Percentiles rank a stretch among this genome's conserved stretches.
These are phyloP conservation scores for Mirounga angustirostris DNA, from an alignment of 2,113 vertebrate genomes.

Conservation along the genomic window DNA sequence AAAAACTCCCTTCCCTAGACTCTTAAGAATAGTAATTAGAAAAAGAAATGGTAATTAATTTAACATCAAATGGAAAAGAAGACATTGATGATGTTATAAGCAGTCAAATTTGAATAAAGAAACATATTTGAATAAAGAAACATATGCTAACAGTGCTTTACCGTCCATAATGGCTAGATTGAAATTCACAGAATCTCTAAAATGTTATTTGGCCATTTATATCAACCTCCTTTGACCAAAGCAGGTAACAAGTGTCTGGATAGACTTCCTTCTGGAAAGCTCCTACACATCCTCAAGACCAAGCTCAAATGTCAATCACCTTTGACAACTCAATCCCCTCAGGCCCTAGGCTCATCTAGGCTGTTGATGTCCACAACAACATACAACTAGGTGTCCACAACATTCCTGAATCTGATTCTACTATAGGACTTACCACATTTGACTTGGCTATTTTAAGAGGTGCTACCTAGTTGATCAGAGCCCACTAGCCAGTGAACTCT, in stretches of 20 bases:
- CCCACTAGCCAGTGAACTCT: background rate
- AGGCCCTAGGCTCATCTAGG: background rate
- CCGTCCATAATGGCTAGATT: background rate
- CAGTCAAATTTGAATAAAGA: background rate
- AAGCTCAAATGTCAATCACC: background rate
- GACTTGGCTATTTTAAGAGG: background rate
- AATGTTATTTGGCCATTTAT: constrained; percentile 22
- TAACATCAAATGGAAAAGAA: constrained; percentile 42
- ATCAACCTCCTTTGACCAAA: constrained; percentile 45
- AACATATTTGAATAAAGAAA: constrained; percentile 24
- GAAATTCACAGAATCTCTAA: background rate
- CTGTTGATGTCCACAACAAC: background rate
- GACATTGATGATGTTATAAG: constrained; percentile 2
- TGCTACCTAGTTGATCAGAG: background rate
- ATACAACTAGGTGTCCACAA: background rate
- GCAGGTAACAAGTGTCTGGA: background rate
- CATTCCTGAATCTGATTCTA: background rate
- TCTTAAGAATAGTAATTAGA: constrained; percentile 3
- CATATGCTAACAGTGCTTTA: background rate
- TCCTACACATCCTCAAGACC: background rate
- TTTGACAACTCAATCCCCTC: background rate
- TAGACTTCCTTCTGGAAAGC: constrained; percentile 31
- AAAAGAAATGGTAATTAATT: constrained; percentile 33
- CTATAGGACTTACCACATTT: background rate
- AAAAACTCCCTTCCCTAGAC: background rate